Evolutionary conservation across 2,888 invertebrate genomes (phyloP).

Genomic region (Eupeodes latifasciatus): DNA sequence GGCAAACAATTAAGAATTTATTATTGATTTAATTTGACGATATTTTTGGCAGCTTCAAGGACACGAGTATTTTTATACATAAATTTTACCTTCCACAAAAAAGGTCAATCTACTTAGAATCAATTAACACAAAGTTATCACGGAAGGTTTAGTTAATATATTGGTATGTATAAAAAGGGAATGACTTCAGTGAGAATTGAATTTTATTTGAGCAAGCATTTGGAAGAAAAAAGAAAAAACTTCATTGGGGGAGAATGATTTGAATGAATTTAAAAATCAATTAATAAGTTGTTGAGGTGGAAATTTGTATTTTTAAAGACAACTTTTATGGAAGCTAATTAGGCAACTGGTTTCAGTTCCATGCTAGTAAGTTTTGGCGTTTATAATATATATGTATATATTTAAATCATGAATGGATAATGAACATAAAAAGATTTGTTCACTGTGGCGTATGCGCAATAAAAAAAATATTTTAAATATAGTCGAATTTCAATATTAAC

Average conservation of each 20-base stretch:
- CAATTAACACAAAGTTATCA: conserved; percentile 21
- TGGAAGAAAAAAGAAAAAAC: background rate
- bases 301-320: too few species aligned
- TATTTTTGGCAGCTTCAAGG: conserved; percentile 27
- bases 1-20: background rate
- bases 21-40: conserved; percentile 17
- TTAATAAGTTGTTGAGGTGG: background rate
- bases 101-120: conserved; percentile 24
- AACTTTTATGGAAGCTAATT: too few species aligned
- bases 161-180: background rate
- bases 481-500: too few species aligned
- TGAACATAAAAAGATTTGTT: background rate
- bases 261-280: background rate
- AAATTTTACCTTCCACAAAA: background rate
- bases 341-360: too few species aligned
- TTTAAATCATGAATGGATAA: too few species aligned
- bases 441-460: conserved; percentile 11
- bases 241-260: background rate
- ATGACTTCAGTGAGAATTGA: background rate
- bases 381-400: too few species aligned
- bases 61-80: background rate
- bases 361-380: too few species aligned
- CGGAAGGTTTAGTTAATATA: conserved; percentile 3
- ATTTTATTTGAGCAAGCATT: background rate
- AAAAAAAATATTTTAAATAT: background rate